Evolutionary conservation across 2,113 vertebrate species (phyloP), one percentile per base, ranked within the genome.

Genomic region (Microcebus murinus): DNA sequence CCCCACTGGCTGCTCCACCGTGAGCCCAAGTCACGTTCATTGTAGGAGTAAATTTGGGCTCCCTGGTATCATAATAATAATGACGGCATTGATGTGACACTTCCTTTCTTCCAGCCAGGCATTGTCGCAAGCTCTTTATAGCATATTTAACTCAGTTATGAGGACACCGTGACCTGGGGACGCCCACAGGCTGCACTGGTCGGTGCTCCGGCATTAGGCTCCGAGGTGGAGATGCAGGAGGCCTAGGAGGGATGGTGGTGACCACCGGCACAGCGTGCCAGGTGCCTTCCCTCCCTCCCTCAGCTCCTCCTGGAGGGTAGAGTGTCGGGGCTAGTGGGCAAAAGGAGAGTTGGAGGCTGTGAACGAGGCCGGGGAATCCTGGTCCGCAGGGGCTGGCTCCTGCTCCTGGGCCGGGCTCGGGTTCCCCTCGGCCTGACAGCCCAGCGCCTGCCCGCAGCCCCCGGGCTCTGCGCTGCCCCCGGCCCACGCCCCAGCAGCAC

Each of bases 1-100:
- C n/a, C 3, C 31, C 34, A 1, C 17, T 18, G 85, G 84, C 17
- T 8, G 57, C 45, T 42, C 23, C 17, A 3, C 50, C 31, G n/a
- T 1, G 36, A 31, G 20, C 42, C n/a, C n/a, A 6, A 2, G 63
- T 45, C 29, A 8, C 63, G 6, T 25, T 57, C 8, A 6, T 0
- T 8, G 27, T 1, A 59, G 52, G 65, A 59, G 67, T 31, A 23
- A 2, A 42, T 6, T 21, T 31, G 52, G 18, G 31, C 68, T 10
- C 52, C 1, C 12, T 0, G 21, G 20, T 36, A 1, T 61, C 17
- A n/a, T 23, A 29, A 48, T 13, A 18, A 55, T 8, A n/a, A 68
- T 31, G 45, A 45, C 36, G 27, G 50, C 1, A 0, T 39, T 68
- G 31, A 50, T 1, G 52, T 15, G 29, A 39, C 27, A 2, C 70